Evolutionary conservation across 2,113 vertebrate species (phyloP).

Genomic region (Dromaius novaehollandiae): DNA sequence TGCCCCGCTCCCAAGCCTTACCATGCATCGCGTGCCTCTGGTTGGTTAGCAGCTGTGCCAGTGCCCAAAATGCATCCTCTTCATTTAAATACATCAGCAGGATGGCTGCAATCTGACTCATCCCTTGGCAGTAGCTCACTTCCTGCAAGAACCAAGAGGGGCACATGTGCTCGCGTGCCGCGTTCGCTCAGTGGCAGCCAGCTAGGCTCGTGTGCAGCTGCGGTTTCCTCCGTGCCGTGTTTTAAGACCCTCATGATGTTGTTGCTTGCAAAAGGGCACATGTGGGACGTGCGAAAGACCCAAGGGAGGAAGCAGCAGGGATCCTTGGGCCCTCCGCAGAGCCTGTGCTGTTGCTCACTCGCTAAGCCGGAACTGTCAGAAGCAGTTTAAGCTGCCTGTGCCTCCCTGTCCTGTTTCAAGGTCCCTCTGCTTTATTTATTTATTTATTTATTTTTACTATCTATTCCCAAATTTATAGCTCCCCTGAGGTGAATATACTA

Average conservation of each 20-base stretch:
- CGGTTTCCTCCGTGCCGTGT: not conserved
- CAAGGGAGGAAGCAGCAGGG: not conserved
- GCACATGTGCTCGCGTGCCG: not conserved
- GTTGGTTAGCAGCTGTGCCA: constrained; percentile 87
- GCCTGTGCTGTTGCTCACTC: not conserved
- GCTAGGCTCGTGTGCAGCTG: not conserved
- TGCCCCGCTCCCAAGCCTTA: constrained; percentile 45
- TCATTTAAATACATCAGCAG: constrained; percentile 90
- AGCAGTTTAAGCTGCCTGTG: not conserved
- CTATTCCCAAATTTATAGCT: not conserved
- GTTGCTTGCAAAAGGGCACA: not conserved
- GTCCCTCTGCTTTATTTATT: not conserved
- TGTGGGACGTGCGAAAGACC: not conserved
- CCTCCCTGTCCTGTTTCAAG: not conserved
- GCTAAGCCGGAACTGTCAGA: too few species aligned
- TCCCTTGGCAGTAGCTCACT: constrained; percentile 93
- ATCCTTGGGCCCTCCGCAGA: not conserved
- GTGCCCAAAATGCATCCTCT: constrained; percentile 91
- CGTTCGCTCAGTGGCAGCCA: not conserved
- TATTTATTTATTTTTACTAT: not conserved
- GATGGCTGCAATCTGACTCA: constrained; percentile 90
- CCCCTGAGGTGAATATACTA: not conserved
- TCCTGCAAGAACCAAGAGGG: constrained; percentile 77
- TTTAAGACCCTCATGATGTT: not conserved
- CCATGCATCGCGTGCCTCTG: constrained; percentile 88